These are phyloP conservation scores for Drosophila ercepeae DNA, from an alignment of 1,140 invertebrate genomes.

Conservation along the genomic window DNA sequence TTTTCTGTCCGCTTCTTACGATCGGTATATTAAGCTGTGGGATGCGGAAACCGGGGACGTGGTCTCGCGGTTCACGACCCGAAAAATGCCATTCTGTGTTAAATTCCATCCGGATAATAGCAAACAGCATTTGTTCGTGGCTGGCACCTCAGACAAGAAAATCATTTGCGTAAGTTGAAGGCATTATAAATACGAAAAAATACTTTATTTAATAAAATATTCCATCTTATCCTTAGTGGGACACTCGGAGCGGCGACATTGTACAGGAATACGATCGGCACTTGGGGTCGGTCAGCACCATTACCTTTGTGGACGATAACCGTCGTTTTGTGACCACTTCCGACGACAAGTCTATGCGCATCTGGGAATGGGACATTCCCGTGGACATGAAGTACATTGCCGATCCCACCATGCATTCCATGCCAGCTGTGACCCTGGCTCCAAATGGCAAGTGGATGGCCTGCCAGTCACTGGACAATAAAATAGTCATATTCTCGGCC, in stretches of 20 bases:
- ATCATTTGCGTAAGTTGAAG: constrained; percentile 94
- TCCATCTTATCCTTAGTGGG: constrained; percentile 90
- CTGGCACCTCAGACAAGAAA: constrained; percentile 99
- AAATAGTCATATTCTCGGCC: constrained; percentile 98
- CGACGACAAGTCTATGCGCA: constrained; percentile 98
- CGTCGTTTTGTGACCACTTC: constrained; percentile 98
- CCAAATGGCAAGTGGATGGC: constrained; percentile 99
- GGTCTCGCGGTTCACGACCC: constrained; percentile 95
- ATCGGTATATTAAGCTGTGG: constrained; percentile 98
- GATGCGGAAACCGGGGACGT: constrained; percentile 99
- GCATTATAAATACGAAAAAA: neutral
- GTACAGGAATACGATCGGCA: constrained; percentile 99
- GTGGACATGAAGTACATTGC: constrained; percentile 99
- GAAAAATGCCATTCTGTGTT: constrained; percentile 98
- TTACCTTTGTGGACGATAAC: constrained; percentile 99
- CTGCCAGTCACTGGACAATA: constrained; percentile 99
- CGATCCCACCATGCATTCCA: constrained; percentile 99
- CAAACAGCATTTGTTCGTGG: constrained; percentile 98
- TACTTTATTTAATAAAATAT: constrained; percentile 9
- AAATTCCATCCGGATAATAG: constrained; percentile 99
- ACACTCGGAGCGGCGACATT: constrained; percentile 96
- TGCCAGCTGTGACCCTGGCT: constrained; percentile 97
- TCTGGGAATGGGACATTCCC: constrained; percentile 99
- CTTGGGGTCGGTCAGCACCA: constrained; percentile 98
- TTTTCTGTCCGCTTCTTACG: constrained; percentile 97